phyloP scores from a whole-genome alignment of 53 echinoderm and acorn worm species.

The Mesocentrotus franciscanus region DNA sequence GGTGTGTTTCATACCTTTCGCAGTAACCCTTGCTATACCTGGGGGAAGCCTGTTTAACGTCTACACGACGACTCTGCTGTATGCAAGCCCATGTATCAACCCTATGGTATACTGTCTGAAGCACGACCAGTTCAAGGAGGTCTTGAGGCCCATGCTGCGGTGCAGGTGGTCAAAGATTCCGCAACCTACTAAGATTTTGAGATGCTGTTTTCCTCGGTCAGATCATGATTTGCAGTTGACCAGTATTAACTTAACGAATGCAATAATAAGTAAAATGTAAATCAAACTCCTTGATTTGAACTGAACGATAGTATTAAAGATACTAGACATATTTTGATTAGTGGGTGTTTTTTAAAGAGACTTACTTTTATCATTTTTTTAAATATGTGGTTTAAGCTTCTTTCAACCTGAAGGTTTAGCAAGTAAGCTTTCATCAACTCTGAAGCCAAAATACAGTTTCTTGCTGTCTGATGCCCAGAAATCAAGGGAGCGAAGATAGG shows the following conservation, averaged over 20 bases:
- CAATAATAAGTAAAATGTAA: not conserved
- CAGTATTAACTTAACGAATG: not conserved
- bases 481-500: too few species aligned
- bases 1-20: not conserved
- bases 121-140: constrained; percentile 7
- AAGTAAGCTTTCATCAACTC: too few species aligned
- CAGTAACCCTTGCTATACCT: not conserved
- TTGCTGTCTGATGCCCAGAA: too few species aligned
- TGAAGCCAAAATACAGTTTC: too few species aligned
- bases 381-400: too few species aligned
- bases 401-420: too few species aligned
- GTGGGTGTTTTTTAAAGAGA: too few species aligned
- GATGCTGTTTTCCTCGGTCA: not conserved
- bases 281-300: not conserved
- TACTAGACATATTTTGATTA: not conserved
- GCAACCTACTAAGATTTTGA: not conserved
- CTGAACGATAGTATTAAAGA: not conserved
- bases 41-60: not conserved
- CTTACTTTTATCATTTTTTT: too few species aligned
- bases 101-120: constrained; percentile 1
- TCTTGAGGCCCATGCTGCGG: not conserved
- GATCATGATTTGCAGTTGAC: not conserved
- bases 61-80: not conserved
- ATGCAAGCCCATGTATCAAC: not conserved
- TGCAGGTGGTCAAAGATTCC: constrained; percentile 10